Base-by-base conservation (phyloP, 2,113 vertebrate species). In the Coturnix japonica region DNA sequence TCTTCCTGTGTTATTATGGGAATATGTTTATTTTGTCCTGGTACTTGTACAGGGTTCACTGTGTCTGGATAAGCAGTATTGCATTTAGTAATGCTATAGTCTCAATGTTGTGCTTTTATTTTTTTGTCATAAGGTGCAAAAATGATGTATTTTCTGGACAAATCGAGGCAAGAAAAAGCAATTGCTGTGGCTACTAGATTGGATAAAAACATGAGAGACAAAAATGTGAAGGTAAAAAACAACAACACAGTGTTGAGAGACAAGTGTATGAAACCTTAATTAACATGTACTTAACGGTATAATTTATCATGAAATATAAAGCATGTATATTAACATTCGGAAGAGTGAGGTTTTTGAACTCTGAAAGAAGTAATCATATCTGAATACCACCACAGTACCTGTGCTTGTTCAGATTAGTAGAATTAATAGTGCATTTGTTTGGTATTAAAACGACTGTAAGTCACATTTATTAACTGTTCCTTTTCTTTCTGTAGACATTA, bases 71-170 rank as follows among this genome's bases (percentile, higher is more conserved):
- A 3, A 54, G 31, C 0, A 0, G 8, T 14, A 13, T 6, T 63
- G 82, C 23, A 1, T 35, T 82, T 43, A 53, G 33, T 35, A n/a
- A 19, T 2, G 3, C 19, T 33, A 0, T 33, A 46, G 54, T 17
- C 35, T 78, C 51, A 69, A 20, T 54, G 7, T 33, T 28, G 1
- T 21, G 7, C 30, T 56, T 54, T 54, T 14, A 12, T 44, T 90
- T 78, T 95, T 53, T 95, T 96, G 60, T 85, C 53, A 83, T 91
- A 85, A 98, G 98, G 98, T 97, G 98, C 98, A 88, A 98, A 98
- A 93, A 98, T 98, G 98, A 98, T 98, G 97, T 98, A 98, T 96
- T 98, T 98, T 95, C 94, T 98, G 94, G 98, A 98, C 81, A 98
- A 98, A 87, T 98, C 98, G 91, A 98, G 97, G 88, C 98, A 98